Percentiles rank a stretch among this genome's conserved stretches.
Conservation (phyloP, 2,113 vertebrate species). For the Helogale parvula region DNA sequence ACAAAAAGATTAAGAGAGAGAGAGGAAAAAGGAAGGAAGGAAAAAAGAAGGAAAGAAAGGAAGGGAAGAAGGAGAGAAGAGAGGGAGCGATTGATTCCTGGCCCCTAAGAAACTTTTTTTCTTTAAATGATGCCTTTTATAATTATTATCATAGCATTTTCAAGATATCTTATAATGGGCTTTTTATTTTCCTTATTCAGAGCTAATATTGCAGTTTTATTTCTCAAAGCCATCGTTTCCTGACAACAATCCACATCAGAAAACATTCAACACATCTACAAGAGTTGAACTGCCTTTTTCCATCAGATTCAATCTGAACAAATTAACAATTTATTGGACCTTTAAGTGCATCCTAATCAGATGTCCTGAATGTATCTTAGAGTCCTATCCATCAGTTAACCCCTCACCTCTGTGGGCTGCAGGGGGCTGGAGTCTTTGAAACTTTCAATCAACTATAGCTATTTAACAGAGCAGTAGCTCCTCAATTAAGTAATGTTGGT, state of each 20-base stretch:
- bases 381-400: neutral
- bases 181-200: neutral
- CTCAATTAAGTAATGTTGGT: neutral
- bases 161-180: neutral
- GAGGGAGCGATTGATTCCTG: neutral
- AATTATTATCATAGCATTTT: neutral
- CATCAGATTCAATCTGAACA: constrained; percentile 26
- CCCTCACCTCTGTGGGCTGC: neutral
- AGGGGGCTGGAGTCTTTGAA: neutral
- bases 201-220: neutral
- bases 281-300: neutral
- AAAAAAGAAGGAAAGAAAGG: too few relatives aligned
- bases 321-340: neutral
- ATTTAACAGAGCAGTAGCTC: neutral
- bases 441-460: neutral
- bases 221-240: neutral
- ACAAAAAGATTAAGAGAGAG: neutral
- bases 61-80: too few relatives aligned
- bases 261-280: neutral
- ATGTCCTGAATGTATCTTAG: neutral
- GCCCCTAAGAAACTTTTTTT: neutral
- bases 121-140: constrained; percentile 6
- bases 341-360: neutral
- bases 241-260: neutral
- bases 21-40: too few relatives aligned